These are phyloP conservation scores for Cecidostiba fungosa DNA, from an alignment of 2,888 invertebrate species.

Conservation along the genomic window DNA sequence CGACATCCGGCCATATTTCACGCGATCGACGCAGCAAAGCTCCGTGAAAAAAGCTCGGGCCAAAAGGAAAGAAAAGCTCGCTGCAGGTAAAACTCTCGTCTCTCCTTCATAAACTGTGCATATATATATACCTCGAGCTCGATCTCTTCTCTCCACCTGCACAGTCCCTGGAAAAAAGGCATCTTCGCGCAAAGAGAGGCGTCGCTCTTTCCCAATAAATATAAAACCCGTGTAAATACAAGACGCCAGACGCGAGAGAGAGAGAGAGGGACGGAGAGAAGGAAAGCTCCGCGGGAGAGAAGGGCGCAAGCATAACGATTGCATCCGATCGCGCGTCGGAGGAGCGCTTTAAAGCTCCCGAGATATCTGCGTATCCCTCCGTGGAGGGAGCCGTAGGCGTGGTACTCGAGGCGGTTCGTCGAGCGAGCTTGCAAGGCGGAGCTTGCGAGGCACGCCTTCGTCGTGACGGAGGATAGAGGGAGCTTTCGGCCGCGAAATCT, in stretches of 20 bases:
- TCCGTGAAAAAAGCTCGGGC: background rate
- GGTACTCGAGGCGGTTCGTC: conserved; percentile 34
- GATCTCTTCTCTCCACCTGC: conserved; percentile 11
- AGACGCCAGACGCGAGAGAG: background rate
- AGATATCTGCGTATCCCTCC: conserved; percentile 15
- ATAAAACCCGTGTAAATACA: conserved; percentile 56
- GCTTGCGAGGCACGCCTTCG: conserved; percentile 58
- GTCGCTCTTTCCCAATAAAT: conserved; percentile 21
- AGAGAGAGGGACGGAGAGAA: background rate
- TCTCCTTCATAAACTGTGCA: background rate
- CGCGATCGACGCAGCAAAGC: conserved; percentile 44
- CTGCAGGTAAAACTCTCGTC: background rate
- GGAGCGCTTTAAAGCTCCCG: background rate
- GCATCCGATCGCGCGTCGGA: conserved; percentile 49
- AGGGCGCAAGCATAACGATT: conserved; percentile 45
- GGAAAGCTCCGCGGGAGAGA: background rate
- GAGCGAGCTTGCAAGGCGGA: conserved; percentile 61
- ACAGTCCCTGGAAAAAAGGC: background rate
- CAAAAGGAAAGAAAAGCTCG: background rate
- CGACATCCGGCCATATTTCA: conserved; percentile 51
- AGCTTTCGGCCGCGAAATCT: conserved; percentile 44
- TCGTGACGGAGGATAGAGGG: conserved; percentile 14
- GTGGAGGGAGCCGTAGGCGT: conserved; percentile 47
- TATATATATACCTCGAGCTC: background rate
- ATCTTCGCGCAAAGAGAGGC: background rate